phyloP scores from a whole-genome alignment of 2,797 vertebrate genomes.

The Sandelia bainsii region DNA sequence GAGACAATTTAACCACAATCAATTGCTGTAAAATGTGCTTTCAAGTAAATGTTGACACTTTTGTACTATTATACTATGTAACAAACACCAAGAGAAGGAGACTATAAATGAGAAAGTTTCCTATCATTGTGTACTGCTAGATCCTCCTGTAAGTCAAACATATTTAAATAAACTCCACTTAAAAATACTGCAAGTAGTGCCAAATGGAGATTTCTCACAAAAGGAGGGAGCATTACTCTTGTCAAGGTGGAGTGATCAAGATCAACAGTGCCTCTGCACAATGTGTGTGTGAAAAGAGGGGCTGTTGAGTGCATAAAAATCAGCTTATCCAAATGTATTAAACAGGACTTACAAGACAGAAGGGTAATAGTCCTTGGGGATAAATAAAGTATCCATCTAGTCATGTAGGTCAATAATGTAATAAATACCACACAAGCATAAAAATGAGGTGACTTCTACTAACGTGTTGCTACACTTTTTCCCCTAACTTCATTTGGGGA shows the following conservation, averaged over 20 bases:
- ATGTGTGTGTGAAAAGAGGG: too few species aligned
- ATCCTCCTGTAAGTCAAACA: neutral
- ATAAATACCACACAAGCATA: neutral
- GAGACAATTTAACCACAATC: neutral
- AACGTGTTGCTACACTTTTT: neutral
- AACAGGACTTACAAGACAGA: too few species aligned
- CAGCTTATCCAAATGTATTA: too few species aligned
- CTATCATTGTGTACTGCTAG: neutral
- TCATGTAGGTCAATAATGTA: too few species aligned
- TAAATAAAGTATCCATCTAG: too few species aligned
- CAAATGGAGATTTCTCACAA: slow-evolving; percentile 16
- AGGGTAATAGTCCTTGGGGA: too few species aligned
- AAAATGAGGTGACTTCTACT: neutral
- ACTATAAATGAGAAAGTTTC: neutral
- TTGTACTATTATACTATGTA: neutral
- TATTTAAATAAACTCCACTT: neutral
- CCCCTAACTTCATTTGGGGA: neutral
- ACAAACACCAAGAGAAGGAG: neutral
- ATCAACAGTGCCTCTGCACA: too few species aligned
- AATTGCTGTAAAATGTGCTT: slow-evolving; percentile 6
- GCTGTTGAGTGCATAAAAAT: too few species aligned
- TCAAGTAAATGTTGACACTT: neutral
- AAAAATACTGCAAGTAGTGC: neutral
- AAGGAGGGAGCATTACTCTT: too few species aligned
- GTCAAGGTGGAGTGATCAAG: too few species aligned